Percentiles rank a stretch among this genome's conserved stretches.
Conservation (phyloP, 2,888 invertebrate genomes). For the Pediacus dermestoides region DNA sequence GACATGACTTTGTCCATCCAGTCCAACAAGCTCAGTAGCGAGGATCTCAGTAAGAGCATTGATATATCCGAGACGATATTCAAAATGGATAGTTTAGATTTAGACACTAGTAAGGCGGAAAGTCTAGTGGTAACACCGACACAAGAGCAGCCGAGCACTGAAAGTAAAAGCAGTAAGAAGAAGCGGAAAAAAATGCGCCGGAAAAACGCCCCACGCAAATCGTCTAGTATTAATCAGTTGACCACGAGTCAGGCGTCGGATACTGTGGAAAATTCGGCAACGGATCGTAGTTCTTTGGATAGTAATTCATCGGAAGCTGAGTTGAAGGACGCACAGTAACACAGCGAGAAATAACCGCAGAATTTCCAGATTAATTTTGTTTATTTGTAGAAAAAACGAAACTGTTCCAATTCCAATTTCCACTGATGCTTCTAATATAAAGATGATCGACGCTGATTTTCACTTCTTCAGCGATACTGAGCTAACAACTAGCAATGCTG, state of each 20-base stretch:
- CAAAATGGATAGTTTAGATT: slow-evolving; percentile 64
- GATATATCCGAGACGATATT: slow-evolving; percentile 60
- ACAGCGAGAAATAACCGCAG: neutral
- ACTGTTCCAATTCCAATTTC: neutral
- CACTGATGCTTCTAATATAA: slow-evolving; percentile 28
- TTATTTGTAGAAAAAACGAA: slow-evolving; percentile 18
- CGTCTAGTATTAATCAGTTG: slow-evolving; percentile 53
- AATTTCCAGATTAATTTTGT: slow-evolving; percentile 8
- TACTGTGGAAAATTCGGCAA: slow-evolving; percentile 44
- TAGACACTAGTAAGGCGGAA: slow-evolving; percentile 41
- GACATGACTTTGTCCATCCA: slow-evolving; percentile 44
- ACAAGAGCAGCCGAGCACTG: slow-evolving; percentile 31
- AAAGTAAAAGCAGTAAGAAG: slow-evolving; percentile 64
- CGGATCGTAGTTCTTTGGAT: slow-evolving; percentile 47
- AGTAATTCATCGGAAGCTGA: slow-evolving; percentile 47
- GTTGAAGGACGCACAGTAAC: slow-evolving; percentile 47
- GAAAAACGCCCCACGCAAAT: slow-evolving; percentile 72
- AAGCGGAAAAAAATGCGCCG: slow-evolving; percentile 80
- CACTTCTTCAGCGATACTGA: slow-evolving; percentile 95
- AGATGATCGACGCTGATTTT: slow-evolving; percentile 61
- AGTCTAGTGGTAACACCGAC: slow-evolving; percentile 16
- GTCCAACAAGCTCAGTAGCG: slow-evolving; percentile 39
- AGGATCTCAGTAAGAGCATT: slow-evolving; percentile 44
- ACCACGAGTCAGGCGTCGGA: slow-evolving; percentile 51
- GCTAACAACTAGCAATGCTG: slow-evolving; percentile 61